Evolutionary conservation across 2,888 invertebrate genomes (phyloP).

Genomic region (Stenodera caucasica): DNA sequence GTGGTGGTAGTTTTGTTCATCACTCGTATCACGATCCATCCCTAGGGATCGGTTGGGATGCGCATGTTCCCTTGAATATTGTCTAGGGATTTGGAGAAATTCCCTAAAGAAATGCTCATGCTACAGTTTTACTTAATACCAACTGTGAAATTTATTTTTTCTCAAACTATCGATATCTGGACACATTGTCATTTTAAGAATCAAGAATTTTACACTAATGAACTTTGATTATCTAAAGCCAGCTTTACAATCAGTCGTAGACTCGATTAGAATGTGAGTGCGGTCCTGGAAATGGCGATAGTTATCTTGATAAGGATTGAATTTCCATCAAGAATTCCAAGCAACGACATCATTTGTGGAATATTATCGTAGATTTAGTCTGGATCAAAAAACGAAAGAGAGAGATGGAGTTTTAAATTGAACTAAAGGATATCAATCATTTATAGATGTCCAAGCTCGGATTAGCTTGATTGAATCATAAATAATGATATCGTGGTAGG

Average conservation of each 20-base stretch:
- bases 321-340: not conserved
- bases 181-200: too few species aligned
- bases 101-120: slow-evolving; percentile 40
- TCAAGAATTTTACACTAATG: too few species aligned
- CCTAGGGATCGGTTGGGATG: slow-evolving; percentile 46
- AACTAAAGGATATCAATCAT: slow-evolving; percentile 44
- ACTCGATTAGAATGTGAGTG: too few species aligned
- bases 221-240: too few species aligned
- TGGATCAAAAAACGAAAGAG: slow-evolving; percentile 14
- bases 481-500: slow-evolving; percentile 48
- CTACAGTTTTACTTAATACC: not conserved
- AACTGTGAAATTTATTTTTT: not conserved
- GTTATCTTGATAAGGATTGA: not conserved
- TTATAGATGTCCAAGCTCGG: slow-evolving; percentile 35
- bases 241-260: too few species aligned
- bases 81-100: slow-evolving; percentile 37
- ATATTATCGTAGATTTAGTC: slow-evolving; percentile 6
- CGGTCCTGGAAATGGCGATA: not conserved
- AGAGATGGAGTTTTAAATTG: slow-evolving; percentile 29
- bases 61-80: slow-evolving; percentile 44
- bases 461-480: slow-evolving; percentile 49
- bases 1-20: slow-evolving; percentile 47
- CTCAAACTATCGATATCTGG: not conserved
- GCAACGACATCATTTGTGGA: not conserved
- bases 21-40: slow-evolving; percentile 50